Conservation (phyloP, 2,888 invertebrate genomes). For the Heliothis peltigera region DNA sequence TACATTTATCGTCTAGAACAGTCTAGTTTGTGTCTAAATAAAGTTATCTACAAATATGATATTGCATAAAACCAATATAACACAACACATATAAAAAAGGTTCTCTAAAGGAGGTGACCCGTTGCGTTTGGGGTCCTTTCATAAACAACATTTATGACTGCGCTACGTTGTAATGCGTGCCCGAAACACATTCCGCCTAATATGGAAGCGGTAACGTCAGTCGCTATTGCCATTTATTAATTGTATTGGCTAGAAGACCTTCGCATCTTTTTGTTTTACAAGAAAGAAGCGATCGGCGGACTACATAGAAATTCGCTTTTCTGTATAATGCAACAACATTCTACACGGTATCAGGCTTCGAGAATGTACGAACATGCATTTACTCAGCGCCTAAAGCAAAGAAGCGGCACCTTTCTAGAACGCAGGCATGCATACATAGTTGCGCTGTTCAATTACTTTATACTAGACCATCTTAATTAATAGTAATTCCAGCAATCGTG, state of each 20-base stretch:
- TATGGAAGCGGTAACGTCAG: slow-evolving; percentile 47
- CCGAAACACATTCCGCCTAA: slow-evolving; percentile 58
- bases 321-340: neutral
- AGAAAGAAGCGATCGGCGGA: neutral
- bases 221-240: slow-evolving; percentile 29
- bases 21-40: slow-evolving; percentile 13
- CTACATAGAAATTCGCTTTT: neutral
- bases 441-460: neutral
- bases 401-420: slow-evolving; percentile 45
- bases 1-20: slow-evolving; percentile 13
- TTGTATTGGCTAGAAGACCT: slow-evolving; percentile 9
- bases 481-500: slow-evolving; percentile 10
- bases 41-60: slow-evolving; percentile 30
- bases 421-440: neutral
- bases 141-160: slow-evolving; percentile 74
- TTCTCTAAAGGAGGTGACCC: slow-evolving; percentile 58
- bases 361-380: slow-evolving; percentile 20
- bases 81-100: slow-evolving; percentile 55
- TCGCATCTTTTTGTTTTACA: neutral
- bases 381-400: slow-evolving; percentile 2
- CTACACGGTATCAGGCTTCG: slow-evolving; percentile 5
- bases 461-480: slow-evolving; percentile 3
- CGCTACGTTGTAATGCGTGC: slow-evolving; percentile 70
- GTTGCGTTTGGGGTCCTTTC: slow-evolving; percentile 55
- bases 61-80: slow-evolving; percentile 52